Evolutionary conservation across 1,140 invertebrate genomes (phyloP), one percentile per base, ranked within the genome.

Genomic region (Lepidurus couesii): DNA sequence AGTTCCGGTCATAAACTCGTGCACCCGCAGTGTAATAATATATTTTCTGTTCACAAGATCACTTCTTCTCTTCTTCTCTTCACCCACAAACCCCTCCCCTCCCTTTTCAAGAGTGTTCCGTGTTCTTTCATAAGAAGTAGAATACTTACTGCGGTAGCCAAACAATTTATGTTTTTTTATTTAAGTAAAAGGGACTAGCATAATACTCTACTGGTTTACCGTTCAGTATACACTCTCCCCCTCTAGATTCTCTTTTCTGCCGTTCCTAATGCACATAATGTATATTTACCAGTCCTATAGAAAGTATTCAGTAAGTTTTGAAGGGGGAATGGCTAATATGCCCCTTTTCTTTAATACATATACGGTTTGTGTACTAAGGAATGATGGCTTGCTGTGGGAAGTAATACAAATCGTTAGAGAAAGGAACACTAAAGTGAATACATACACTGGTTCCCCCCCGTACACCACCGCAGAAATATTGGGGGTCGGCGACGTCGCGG

Each of bases 1-100:
- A 65, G 53, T 65, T 65, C 53, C 53, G 53, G 53, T 65, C 53
- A 65, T 65, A 65, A 65, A 65, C 53, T 65, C n/a, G 53, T 65
- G 53, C 53, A 13, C 53, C 53, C 53, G 53, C 53, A 65, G 53
- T 7, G 53, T 21, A 65, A 65, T 65, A 65, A 65, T 65, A 21
- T 65, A 65, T 65, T 21, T 65, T 65, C 53, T 65, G 53, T 65
- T 65, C 53, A 21, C 9, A 34, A 65, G 53, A n/a, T 65, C 53
- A 2, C 53, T 65, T 65, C 8, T 65, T 65, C 21, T 21, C 16
- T 65, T 16, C 13, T 21, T 34, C 34, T 34, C 34, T 34, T 34
- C 34, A 34, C 34, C 34, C 34, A 34, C 34, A 34, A 34, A 34
- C 3, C 34, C 34, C 34, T 34, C 34, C 34, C 34, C 34, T 34